Base-by-base conservation (phyloP, 2,888 invertebrate species). In the Hesperia comma region DNA sequence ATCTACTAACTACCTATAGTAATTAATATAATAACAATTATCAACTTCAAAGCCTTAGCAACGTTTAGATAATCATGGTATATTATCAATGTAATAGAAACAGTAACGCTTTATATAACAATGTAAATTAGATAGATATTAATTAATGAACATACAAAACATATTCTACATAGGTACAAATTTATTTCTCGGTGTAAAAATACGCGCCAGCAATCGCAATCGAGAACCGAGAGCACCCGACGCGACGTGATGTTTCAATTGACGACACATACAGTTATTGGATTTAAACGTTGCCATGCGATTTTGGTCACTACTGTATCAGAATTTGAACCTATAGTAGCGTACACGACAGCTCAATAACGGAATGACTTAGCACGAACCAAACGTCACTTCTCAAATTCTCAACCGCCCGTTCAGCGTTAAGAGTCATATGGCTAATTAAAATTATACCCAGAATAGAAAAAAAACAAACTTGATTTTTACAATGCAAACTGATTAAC, bases 401-500 rank as follows among this genome's bases (percentile, higher is more conserved):
- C 12, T 37, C 12, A 53, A 12, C 71, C 68, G 70, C 61, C 68
- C 63, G 67, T 66, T 68, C 68, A 55, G 69, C 68, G 57, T 61
- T 71, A 63, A 64, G 67, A 72, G 57, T 68, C 63, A 63, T 40
- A 70, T 76, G 53, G 40, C 53, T 64, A 79, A 79, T 80, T 77
- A 79, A 76, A 77, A 73, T 75, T 70, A 76, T 74, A 76, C 74
- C 71, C 68, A 67, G 41, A 67, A 66, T 66, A 72, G 56, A 51
- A 75, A 77, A 77, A 78, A 75, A 72, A 49, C 73, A 72, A 71
- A 70, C 71, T 68, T 64, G 56, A 74, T 74, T 77, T 70, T 77
- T 72, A 75, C 72, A 76, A 77, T 75, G 71, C 75, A 71, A 75
- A 75, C 74, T 75, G 79, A 82, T 82, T 75, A 75, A 75, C 71